Base-by-base conservation (phyloP, 1,140 invertebrate genomes). In the Eufriesea mexicana region DNA sequence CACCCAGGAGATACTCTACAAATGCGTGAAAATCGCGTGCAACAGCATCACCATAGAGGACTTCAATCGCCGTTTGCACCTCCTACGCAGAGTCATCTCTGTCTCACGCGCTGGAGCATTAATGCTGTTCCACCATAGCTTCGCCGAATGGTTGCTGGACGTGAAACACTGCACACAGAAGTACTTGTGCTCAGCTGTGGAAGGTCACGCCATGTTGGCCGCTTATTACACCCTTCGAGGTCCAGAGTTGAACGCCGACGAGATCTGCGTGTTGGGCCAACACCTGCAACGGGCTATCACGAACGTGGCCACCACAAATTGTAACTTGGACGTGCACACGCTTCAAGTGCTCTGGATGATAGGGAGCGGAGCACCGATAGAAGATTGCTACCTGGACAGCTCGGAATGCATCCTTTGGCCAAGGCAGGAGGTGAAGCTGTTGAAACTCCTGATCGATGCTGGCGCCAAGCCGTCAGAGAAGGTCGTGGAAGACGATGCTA, bases 131-230 rank as follows among this genome's bases (percentile, higher is more conserved):
- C 98, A 98, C 93, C 97, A 97, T 90, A 98, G 98, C 81, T 99
- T 99, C 93, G 97, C 98, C 14, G 97, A 98, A 90, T 99, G 98
- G 98, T 93, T 99, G 62, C 94, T 98, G 42, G 98, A 99, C 94
- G 98, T 99, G 0, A 99, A 99, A 94, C 98, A 99, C 90, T 99
- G 98, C 91, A 99, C 98, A 18, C 97, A 98, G 86, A 98, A 98
- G 89, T 99, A 98, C 93, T 94, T 99, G 62, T 99, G 98, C 92
- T 96, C 97, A 81, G 97, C 97, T 2, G 95, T 96, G 57, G 97
- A 98, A 90, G 98, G 98, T 1, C 98, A 99, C 92, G 97, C 97
- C 5, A 98, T 98, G 95, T 95, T 99, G 42, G 97, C 98, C 12
- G 97, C 98, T 95, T 96, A 97, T 90, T 97, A 98, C 86, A 96